Conservation (phyloP, 2,113 vertebrate genomes). For the Camelus dromedarius region DNA sequence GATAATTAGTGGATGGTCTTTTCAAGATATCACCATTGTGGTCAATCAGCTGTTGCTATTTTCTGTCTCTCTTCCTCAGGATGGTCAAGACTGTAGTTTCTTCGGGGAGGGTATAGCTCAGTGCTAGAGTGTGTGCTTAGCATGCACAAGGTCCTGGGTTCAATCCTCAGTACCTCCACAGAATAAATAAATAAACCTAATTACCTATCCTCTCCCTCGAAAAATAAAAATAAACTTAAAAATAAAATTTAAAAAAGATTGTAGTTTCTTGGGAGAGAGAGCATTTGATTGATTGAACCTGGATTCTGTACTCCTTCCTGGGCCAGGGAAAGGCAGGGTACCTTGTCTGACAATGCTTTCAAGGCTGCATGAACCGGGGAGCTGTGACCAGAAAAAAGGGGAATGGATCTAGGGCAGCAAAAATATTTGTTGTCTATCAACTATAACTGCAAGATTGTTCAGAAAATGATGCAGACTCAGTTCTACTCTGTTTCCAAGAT, state of each 20-base stretch:
- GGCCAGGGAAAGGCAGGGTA: not conserved
- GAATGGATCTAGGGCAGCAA: not conserved
- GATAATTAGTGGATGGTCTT: not conserved
- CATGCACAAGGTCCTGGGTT: no score
- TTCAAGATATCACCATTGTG: not conserved
- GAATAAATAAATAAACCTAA: no score
- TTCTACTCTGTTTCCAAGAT: slow-evolving; percentile 18
- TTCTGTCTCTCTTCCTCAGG: not conserved
- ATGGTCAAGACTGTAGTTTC: not conserved
- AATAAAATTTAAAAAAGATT: not conserved
- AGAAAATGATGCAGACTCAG: slow-evolving; percentile 23
- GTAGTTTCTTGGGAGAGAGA: not conserved
- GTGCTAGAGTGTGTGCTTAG: no score
- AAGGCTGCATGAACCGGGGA: not conserved
- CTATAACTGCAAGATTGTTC: not conserved
- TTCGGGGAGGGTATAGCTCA: not conserved
- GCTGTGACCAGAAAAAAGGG: not conserved
- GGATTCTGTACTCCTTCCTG: not conserved
- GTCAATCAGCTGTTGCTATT: not conserved
- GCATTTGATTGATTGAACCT: not conserved
- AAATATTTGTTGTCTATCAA: not conserved
- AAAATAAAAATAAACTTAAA: no score
- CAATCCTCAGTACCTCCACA: no score
- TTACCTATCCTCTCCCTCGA: no score
- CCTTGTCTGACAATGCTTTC: not conserved